Conservation (phyloP, 2,797 vertebrate species). For the Bothrops alternatus region DNA sequence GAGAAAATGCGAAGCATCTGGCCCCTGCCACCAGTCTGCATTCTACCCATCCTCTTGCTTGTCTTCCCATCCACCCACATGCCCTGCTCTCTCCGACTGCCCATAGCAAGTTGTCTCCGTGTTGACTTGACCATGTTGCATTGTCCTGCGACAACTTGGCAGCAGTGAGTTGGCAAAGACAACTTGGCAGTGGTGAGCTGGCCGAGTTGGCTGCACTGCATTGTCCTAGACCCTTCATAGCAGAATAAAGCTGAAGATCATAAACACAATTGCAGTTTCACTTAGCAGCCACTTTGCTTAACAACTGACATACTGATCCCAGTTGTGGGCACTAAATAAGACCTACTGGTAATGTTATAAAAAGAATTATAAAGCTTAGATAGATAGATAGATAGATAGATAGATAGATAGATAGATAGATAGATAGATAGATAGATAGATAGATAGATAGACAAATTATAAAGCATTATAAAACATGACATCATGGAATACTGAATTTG, state of each 20-base stretch:
- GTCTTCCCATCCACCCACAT: not conserved
- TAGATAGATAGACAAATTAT: not conserved
- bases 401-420: no score
- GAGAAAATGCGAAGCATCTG: not conserved
- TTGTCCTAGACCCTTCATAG: not conserved
- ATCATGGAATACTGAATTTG: not conserved
- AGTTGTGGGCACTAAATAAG: not conserved
- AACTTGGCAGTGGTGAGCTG: not conserved
- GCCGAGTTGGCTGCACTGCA: no score
- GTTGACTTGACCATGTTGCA: not conserved
- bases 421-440: no score
- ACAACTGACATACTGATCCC: not conserved
- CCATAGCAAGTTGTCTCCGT: not conserved
- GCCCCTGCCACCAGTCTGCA: not conserved
- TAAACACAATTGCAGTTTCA: not conserved
- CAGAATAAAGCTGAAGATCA: not conserved
- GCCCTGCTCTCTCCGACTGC: not conserved
- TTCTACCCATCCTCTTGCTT: not conserved
- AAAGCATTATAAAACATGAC: not conserved
- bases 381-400: not conserved
- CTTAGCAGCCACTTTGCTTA: not conserved
- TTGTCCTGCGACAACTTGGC: not conserved
- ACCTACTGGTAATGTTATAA: not conserved
- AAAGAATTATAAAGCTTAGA: not conserved
- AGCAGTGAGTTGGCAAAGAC: no score